These are phyloP conservation scores for Eulemur macaco DNA, from an alignment of 2,113 vertebrate species.

Conservation along the genomic window DNA sequence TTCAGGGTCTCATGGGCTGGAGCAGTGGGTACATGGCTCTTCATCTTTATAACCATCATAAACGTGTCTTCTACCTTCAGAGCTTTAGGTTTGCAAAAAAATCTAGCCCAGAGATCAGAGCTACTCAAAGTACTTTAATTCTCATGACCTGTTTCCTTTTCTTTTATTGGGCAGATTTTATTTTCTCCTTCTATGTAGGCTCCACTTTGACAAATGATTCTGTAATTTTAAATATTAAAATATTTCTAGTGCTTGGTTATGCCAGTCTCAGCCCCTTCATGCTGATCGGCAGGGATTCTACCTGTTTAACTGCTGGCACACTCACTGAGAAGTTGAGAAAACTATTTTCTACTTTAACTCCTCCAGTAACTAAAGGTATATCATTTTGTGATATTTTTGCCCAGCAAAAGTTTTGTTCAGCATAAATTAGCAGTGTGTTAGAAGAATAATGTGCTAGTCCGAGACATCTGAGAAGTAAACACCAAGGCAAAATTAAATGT, in stretches of 20 bases:
- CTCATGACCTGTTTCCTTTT: conserved; percentile 17
- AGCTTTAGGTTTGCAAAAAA: background rate
- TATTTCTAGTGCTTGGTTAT: background rate
- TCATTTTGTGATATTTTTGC: too few relatives aligned
- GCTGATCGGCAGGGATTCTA: background rate
- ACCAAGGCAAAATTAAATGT: too few relatives aligned
- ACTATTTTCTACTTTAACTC: too few relatives aligned
- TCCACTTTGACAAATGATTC: background rate
- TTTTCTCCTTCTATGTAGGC: background rate
- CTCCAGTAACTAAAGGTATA: too few relatives aligned
- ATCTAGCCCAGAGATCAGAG: background rate
- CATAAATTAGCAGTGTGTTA: too few relatives aligned
- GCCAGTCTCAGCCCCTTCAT: background rate
- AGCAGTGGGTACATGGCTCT: background rate
- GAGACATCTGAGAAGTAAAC: too few relatives aligned
- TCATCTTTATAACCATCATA: background rate
- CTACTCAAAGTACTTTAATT: background rate
- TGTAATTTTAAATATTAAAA: background rate
- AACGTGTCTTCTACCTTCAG: background rate
- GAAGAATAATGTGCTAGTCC: too few relatives aligned
- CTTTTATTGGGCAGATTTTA: background rate
- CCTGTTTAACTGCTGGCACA: background rate
- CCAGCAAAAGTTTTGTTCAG: too few relatives aligned
- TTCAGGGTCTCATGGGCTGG: background rate
- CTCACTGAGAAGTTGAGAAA: background rate